Base-by-base conservation (phyloP, 2,888 invertebrate genomes). In the Brachyptera risi region DNA sequence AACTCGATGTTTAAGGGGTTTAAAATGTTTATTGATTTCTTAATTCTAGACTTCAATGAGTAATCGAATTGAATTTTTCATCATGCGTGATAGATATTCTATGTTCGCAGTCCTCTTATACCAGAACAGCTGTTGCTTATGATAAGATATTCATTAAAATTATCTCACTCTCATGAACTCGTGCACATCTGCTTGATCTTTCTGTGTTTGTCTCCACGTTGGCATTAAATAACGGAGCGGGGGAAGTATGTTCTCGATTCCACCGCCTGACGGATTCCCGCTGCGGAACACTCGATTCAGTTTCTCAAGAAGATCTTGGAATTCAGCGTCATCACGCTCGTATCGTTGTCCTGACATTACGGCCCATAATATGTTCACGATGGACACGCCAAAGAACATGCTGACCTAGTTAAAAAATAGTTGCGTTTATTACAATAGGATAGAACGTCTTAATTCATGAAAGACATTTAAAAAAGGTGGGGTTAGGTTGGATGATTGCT, bases 341-440 rank as follows among this genome's bases (percentile, higher is more conserved):
- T 61, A 65, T 15, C 65, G 51, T 5, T 51, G 47, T n/a, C 67
- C 67, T 9, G 66, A 66, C 60, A 68, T 61, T 26, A 68, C 58
- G 1, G 64, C 62, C 68, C 68, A 68, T 4, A 68, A 59, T 1
- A 68, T 66, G 59, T 68, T 68, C 35, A 68, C 60, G 15, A 64
- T 59, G 5, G 67, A 63, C 13, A 60, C 57, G 4, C 57, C 58
- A 59, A 69, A 66, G 17, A 66, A 23, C 2, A 56, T 51, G 9
- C 63, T 67, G 51, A 26, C 26, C 19, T 24, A 40, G 31, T n/a
- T n/a, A n/a, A n/a, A n/a, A n/a, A n/a, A n/a, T n/a, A n/a, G n/a
- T n/a, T n/a, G n/a, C 13, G 13, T 1, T 5, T 56, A 54, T 17
- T 35, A 9, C 24, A 15, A 35, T 15, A 15, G 35, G 37, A 42